Conservation (phyloP, 1,140 invertebrate genomes). For the Mycetomoellerius zeteki region DNA sequence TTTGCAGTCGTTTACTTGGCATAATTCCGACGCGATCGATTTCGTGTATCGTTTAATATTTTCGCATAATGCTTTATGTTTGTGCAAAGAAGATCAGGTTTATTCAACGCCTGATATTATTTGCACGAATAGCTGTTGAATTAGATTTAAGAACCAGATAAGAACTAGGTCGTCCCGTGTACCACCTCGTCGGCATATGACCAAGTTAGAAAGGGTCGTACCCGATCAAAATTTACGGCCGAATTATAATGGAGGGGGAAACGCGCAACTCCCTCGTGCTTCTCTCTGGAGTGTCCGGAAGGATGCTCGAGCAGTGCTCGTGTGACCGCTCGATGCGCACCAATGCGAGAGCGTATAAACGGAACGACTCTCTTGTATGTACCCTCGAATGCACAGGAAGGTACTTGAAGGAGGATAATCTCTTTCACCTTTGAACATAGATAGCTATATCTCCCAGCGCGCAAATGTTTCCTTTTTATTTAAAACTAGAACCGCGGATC, state of each 20-base stretch:
- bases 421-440: conserved; percentile 26
- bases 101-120: not conserved
- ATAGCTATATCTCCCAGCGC: conserved; percentile 1
- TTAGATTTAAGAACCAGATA: conserved; percentile 2
- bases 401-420: conserved; percentile 21
- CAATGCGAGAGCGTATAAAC: conserved; percentile 49
- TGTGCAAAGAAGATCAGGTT: not conserved
- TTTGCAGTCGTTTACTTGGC: not conserved
- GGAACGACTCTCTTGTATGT: conserved; percentile 32
- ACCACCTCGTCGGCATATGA: not conserved
- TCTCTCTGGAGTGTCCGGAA: conserved; percentile 36
- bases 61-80: not conserved
- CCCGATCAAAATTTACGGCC: conserved; percentile 47
- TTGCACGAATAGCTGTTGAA: not conserved
- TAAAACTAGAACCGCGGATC: too few species aligned
- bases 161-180: not conserved
- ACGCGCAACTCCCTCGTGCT: conserved; percentile 66
- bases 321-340: conserved; percentile 55
- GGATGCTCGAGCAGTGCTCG: conserved; percentile 60
- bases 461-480: conserved; percentile 18
- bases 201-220: conserved; percentile 5
- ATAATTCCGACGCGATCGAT: not conserved
- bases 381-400: conserved; percentile 40
- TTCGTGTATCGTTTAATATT: not conserved
- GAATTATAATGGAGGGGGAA: conserved; percentile 64